Base-by-base conservation (phyloP, 2,888 invertebrate genomes). In the Lepidochitona cinerea region DNA sequence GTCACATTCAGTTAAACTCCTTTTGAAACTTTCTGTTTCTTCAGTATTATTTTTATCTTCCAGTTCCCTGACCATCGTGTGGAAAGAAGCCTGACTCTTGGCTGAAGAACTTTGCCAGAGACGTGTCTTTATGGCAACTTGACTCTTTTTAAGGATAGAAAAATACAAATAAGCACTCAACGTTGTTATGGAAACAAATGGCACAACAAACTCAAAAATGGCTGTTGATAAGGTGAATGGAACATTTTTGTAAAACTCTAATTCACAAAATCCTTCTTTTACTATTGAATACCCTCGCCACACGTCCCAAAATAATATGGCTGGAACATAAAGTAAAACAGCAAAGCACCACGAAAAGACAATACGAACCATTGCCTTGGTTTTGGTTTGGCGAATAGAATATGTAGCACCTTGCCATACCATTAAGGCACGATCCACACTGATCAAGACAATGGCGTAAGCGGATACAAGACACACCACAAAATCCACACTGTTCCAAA, bases 371-470 rank as follows among this genome's bases (percentile, higher is more conserved):
- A 32, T 29, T 14, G 59, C 59, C 1, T 12, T 4, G 4, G 23
- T 59, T 59, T 59, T 59, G 9, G 59, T 59, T 29, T 59, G 59
- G 14, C 29, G 59, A 4, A 59, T 32, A 26, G 59, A 18, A 32
- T 59, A 59, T 1, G 59, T 26, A 23, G 59, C 59, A 23, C 59
- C 59, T 59, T 59, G 59, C 59, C 59, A 59, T 32, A 59, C 59
- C 59, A 59, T 59, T 23, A 59, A 32, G 4, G 59, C 23, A 29
- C 59, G 59, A 32, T 59, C 59, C 4, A 29, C 59, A 59, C 59
- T 59, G 26, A 59, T 59, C 29, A 59, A 59, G 29, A 59, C 59
- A 2, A 59, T 32, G 26, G 59, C 59, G 32, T 59, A 59, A 12
- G 59, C 59, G 3, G 23, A 18, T 14, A 14, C 59, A 23, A 59